Base-by-base conservation (phyloP, 1,140 invertebrate species). In the Drosophila punjabiensis region DNA sequence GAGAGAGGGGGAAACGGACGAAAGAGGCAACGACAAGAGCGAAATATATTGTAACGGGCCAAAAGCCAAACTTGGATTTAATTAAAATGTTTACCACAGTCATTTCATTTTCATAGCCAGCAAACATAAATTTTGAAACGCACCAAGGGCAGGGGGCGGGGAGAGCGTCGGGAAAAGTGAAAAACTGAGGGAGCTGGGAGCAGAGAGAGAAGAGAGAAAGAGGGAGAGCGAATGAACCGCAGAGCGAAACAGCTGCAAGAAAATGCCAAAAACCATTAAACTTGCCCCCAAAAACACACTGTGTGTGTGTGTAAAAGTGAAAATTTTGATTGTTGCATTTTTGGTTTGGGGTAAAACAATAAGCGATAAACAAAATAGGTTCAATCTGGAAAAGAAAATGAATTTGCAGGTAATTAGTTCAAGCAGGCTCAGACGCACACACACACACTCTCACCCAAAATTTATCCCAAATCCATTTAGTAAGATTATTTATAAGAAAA, bases 81-180 rank as follows among this genome's bases (percentile, higher is more conserved):
- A 89, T 89, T 89, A 89, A 89, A 89, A 89, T 89, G 86, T 89
- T 89, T 86, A 89, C 86, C 86, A 90, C 86, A 89, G 86, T 90
- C 86, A 89, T 89, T 89, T 89, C 86, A 90, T 89, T 89, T 89
- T 90, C 86, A 89, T 90, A 89, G 86, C 86, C 86, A 80, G 76
- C 87, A 89, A 89, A 90, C 86, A 89, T 89, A 89, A 89, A 89
- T 89, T 89, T 89, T 89, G 81, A 90, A 85, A 85, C 75, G 79
- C 74, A 81, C 52, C 53, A 9, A 75, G 33, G 56, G 13, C 18
- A 16, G 30, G 41, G 37, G 63, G 4, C 1, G 18, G 32, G n/a
- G 35, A 0, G 1, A 24, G 55, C 10, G 39, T 18, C 53, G 58
- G 73, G 73, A 53, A 43, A 58, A 63, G 39, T 52, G 63, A 52